Conservation (phyloP, 1,140 invertebrate species). For the Drosophila baimaii region DNA sequence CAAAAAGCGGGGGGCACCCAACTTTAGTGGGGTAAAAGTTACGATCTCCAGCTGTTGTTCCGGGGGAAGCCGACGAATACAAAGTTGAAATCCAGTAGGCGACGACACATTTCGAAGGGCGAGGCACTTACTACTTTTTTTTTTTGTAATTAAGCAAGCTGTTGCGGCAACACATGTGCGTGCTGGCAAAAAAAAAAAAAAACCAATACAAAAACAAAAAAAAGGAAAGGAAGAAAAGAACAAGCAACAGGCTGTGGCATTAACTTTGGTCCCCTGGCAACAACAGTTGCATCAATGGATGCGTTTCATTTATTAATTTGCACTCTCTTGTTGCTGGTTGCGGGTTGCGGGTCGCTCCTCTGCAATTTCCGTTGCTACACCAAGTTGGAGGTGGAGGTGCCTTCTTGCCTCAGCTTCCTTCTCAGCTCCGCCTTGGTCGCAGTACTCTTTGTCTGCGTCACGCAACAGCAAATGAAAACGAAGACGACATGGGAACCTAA, state of each 20-base stretch:
- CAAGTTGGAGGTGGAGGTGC: conserved; percentile 40
- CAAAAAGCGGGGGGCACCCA: not conserved
- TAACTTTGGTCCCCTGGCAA: conserved; percentile 17
- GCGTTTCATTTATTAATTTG: conserved; percentile 79
- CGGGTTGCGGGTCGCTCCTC: conserved; percentile 9
- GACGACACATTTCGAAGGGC: conserved; percentile 40
- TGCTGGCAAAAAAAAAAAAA: conserved; percentile 9
- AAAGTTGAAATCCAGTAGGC: conserved; percentile 52
- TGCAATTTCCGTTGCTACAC: conserved; percentile 24
- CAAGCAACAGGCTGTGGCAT: conserved; percentile 31
- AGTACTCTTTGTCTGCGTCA: conserved; percentile 55
- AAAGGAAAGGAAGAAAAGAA: conserved; percentile 5
- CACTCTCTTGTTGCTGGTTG: conserved; percentile 52
- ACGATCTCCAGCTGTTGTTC: conserved; percentile 37
- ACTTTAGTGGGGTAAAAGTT: conserved; percentile 49
- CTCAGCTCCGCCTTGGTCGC: conserved; percentile 10
- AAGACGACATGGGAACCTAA: conserved; percentile 72
- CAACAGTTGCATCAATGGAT: conserved; percentile 74
- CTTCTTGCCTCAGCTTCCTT: conserved; percentile 20
- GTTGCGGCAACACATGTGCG: conserved; percentile 73
- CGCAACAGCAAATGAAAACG: conserved; percentile 70
- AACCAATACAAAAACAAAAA: conserved; percentile 4
- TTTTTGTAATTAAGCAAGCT: conserved; percentile 69
- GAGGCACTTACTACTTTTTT: conserved; percentile 7
- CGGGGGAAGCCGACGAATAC: conserved; percentile 24